These are phyloP conservation scores for Crocuta crocuta DNA, from an alignment of 2,113 vertebrate species.

Conservation along the genomic window DNA sequence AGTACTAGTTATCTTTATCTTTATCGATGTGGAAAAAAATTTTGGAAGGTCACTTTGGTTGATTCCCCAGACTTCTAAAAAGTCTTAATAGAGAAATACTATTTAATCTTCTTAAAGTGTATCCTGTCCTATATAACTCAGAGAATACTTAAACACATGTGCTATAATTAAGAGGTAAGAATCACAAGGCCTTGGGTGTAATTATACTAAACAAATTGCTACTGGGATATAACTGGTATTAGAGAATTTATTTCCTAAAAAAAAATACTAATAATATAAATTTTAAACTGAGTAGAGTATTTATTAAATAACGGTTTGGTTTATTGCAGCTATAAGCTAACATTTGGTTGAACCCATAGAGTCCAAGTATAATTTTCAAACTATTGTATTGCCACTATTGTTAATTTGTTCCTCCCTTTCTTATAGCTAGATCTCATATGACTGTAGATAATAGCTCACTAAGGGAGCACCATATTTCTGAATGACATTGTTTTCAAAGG, in stretches of 20 bases:
- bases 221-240: not conserved
- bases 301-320: not conserved
- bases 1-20: slow-evolving; percentile 33
- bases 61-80: slow-evolving; percentile 40
- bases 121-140: not conserved
- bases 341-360: slow-evolving; percentile 16
- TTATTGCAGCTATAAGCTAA: slow-evolving; percentile 6
- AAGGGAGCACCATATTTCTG: slow-evolving; percentile 56
- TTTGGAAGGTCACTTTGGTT: not conserved
- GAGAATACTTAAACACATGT: not conserved
- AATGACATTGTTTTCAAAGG: slow-evolving; percentile 67
- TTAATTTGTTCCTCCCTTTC: slow-evolving; percentile 33
- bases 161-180: not conserved
- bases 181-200: not conserved
- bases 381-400: slow-evolving; percentile 70
- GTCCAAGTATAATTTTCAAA: slow-evolving; percentile 27
- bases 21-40: not conserved
- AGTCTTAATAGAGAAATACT: not conserved
- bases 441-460: not conserved
- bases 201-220: not conserved
- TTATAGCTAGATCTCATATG: not conserved
- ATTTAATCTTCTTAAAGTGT: not conserved
- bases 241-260: slow-evolving; percentile 42
- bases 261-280: not conserved
- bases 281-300: not conserved